Percentiles rank a stretch among this genome's conserved stretches.
phyloP scores from a whole-genome alignment of 2,113 vertebrate species.

The Hemicordylus capensis region DNA sequence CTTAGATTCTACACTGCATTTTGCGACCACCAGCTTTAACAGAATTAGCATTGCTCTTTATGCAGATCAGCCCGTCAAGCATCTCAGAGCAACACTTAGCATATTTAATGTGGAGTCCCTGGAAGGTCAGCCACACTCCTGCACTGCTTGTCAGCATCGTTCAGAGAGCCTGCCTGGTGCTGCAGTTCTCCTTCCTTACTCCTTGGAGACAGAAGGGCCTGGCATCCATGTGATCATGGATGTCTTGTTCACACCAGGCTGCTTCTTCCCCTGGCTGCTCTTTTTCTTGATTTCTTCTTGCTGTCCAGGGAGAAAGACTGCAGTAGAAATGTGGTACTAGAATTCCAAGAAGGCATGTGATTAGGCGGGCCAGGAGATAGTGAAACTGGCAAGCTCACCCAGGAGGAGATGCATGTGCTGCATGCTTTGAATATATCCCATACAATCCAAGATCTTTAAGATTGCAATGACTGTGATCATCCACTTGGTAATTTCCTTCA shows the following conservation, averaged over 20 bases:
- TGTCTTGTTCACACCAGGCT: not conserved
- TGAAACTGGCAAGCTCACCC: not conserved
- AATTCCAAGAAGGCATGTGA: not conserved
- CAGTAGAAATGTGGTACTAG: not conserved
- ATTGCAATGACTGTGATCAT: not conserved
- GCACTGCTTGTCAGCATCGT: not conserved
- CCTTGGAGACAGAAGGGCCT: not conserved
- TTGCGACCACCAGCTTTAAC: not conserved
- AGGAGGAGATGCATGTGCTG: not conserved
- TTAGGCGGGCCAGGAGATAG: not conserved
- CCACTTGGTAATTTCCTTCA: not conserved
- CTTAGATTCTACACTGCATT: not conserved
- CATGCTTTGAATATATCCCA: not conserved
- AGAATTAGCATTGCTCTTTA: slow-evolving; percentile 9
- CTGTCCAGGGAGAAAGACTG: not conserved
- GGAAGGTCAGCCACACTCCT: not conserved
- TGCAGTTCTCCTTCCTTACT: not conserved
- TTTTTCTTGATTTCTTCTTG: not conserved
- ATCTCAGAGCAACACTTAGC: slow-evolving; percentile 20
- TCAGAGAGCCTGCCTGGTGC: not conserved
- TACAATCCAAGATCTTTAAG: not conserved
- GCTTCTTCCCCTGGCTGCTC: not conserved
- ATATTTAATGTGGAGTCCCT: slow-evolving; percentile 11
- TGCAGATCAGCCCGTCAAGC: slow-evolving; percentile 15
- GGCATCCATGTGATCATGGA: not conserved